Evolutionary conservation across 2,888 invertebrate species (phyloP), one percentile per base, ranked within the genome.

Genomic region (Apomyelois bistriatella): DNA sequence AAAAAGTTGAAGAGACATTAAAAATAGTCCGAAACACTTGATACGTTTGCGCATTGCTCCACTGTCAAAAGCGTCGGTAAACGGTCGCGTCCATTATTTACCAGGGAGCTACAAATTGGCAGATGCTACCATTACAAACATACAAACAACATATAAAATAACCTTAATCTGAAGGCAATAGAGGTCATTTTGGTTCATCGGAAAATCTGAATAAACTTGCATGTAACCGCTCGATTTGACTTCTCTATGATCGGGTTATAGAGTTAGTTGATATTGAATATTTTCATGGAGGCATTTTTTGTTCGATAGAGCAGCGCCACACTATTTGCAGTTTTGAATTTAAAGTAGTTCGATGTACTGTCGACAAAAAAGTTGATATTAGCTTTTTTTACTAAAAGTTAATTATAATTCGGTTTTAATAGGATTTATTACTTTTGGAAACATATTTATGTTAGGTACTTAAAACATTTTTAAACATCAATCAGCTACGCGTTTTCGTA

Each of bases 41-140:
- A 66, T 64, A 66, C 82, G 74, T 84, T 81, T 84, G 79, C 74
- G 64, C 74, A 66, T 72, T 71, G 75, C 70, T 76, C 70, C 22
- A 70, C 83, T 82, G 84, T 83, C 83, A 84, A 85, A 84, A 83
- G 85, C 79, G 76, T 79, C 68, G 77, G 82, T 70, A 81, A 82
- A 84, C 82, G 79, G 73, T 77, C 64, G 69, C 72, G 62, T 66
- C 65, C 60, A 75, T 72, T 83, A 79, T 83, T 84, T 84, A 80
- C 83, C 74, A 77, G 70, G 65, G 67, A 66, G 71, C 69, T 79
- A 78, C 79, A 79, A 81, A 79, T 78, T 79, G 76, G 70, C 74
- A 72, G 72, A 73, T 72, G 66, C 66, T 64, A 65, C 64, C 58
- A 65, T 63, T 60, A 61, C 70, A 58, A 62, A 36, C 37, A 51